Percentiles rank a stretch among this genome's conserved stretches.
phyloP scores from a whole-genome alignment of 2,113 vertebrate genomes.

The Phodopus roborovskii region DNA sequence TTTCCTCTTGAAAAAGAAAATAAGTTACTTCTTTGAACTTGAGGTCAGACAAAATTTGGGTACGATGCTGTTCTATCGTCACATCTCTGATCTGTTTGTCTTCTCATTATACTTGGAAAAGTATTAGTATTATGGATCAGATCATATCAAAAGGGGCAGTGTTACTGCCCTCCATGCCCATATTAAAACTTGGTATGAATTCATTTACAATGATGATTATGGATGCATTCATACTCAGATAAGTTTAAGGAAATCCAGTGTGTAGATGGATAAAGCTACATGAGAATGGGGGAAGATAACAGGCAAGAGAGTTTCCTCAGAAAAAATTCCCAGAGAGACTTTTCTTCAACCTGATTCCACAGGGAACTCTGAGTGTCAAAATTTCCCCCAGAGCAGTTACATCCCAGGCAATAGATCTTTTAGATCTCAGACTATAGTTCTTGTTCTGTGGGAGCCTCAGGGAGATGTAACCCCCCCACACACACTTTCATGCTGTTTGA shows the following conservation, averaged over 20 bases:
- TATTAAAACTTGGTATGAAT: not conserved
- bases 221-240: not conserved
- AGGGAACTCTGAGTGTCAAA: not conserved
- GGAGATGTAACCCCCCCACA: not conserved
- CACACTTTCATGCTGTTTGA: not conserved
- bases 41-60: not conserved
- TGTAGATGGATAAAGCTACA: not conserved
- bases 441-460: not conserved
- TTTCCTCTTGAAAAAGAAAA: not conserved
- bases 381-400: not conserved
- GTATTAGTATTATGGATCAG: not conserved
- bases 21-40: not conserved
- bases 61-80: not conserved
- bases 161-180: not conserved
- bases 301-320: not conserved
- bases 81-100: not conserved
- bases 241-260: not conserved
- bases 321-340: not conserved
- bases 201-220: not conserved
- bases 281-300: not conserved
- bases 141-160: not conserved
- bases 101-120: not conserved
- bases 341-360: not conserved
- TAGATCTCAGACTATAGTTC: not conserved
- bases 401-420: not conserved